A percentile compares a stretch with the other conserved stretches of the same genome.
Evolutionary conservation across 1,140 invertebrate genomes (phyloP).

Genomic region (Bombus superbus): DNA sequence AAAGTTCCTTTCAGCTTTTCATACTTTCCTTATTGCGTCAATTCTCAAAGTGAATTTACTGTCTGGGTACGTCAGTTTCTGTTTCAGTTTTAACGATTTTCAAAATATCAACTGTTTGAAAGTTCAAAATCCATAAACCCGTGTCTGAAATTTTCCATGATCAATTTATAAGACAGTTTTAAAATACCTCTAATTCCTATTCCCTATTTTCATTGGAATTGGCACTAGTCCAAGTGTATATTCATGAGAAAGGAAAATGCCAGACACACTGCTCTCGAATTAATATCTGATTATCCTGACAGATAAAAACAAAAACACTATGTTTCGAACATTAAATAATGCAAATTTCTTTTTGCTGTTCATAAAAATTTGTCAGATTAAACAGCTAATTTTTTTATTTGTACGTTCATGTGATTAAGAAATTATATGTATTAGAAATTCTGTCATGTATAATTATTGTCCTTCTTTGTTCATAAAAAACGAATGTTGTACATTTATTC

Average conservation of each 20-base stretch:
- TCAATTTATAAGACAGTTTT: background rate
- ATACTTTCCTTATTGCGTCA: background rate
- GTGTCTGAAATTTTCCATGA: background rate
- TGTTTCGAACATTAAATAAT: no score
- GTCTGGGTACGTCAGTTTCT: background rate
- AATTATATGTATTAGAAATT: no score
- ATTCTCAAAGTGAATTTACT: background rate
- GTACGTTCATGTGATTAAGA: no score
- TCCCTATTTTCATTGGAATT: background rate
- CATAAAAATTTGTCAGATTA: no score
- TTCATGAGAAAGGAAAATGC: background rate
- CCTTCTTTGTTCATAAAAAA: no score
- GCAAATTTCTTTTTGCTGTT: no score
- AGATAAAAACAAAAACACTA: background rate
- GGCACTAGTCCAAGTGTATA: conserved; percentile 1
- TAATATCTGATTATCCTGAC: background rate
- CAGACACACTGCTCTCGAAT: background rate
- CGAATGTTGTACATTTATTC: no score
- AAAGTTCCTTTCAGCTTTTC: background rate
- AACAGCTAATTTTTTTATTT: no score
- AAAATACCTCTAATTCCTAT: background rate
- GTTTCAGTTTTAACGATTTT: background rate
- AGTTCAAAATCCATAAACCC: background rate
- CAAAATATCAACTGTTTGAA: background rate
- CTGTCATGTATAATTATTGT: no score